phyloP scores from a whole-genome alignment of 2,888 invertebrate species.

The Stramonita haemastoma region DNA sequence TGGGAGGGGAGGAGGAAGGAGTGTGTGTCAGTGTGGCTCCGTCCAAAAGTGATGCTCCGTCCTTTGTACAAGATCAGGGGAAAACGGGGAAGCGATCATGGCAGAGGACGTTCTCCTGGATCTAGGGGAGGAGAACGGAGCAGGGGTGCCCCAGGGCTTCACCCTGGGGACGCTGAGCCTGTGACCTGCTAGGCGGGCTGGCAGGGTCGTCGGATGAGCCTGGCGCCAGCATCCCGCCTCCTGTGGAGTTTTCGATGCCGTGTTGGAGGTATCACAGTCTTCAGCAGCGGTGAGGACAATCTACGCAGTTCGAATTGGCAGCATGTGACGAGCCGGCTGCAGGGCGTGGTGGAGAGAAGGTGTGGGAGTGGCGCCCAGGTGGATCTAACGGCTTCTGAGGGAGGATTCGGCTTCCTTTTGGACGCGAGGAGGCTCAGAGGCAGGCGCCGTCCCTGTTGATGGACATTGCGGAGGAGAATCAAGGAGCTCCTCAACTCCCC shows the following conservation, averaged over 20 bases:
- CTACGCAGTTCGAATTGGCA: slow-evolving; percentile 50
- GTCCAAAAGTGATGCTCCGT: not conserved
- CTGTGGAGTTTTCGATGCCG: slow-evolving; percentile 62
- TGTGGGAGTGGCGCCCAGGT: not conserved
- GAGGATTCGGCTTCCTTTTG: not conserved
- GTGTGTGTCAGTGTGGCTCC: not conserved
- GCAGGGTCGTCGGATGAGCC: not conserved
- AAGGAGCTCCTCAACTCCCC: not conserved
- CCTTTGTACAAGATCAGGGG: not conserved
- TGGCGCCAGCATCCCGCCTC: slow-evolving; percentile 57
- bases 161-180: not conserved
- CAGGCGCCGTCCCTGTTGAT: not conserved
- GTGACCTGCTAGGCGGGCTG: slow-evolving; percentile 4
- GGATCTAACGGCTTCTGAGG: not conserved
- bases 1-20: not conserved
- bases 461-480: slow-evolving; percentile 8
- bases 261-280: not conserved
- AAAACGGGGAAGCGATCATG: not conserved
- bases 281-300: slow-evolving; percentile 52
- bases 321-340: not conserved
- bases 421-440: not conserved
- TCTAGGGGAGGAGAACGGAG: not conserved
- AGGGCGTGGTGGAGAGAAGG: not conserved
- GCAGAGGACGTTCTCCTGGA: slow-evolving; percentile 18
- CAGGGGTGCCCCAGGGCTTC: not conserved